Evolutionary conservation across 2,888 invertebrate species (phyloP).

Genomic region (Saturnia japonica): DNA sequence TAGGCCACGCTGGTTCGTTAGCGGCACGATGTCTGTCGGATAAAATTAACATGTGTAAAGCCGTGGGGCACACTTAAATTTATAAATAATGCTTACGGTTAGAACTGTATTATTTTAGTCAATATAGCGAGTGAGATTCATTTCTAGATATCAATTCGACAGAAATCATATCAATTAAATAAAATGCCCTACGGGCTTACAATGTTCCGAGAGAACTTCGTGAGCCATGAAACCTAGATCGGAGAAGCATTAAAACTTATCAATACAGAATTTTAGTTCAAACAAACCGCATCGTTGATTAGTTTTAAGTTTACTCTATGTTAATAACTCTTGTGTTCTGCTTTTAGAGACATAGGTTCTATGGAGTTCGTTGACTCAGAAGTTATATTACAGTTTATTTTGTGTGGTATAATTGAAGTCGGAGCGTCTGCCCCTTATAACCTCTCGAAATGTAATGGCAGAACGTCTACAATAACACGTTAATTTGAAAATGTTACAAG

Average conservation of each 20-base stretch:
- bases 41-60: too few relatives aligned
- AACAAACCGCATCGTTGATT: constrained; percentile 45
- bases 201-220: background rate
- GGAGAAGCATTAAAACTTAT: constrained; percentile 52
- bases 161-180: too few relatives aligned
- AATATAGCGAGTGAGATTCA: too few relatives aligned
- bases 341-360: background rate
- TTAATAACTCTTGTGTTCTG: constrained; percentile 10
- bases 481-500: background rate
- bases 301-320: constrained; percentile 38
- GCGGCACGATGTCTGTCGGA: too few relatives aligned
- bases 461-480: background rate
- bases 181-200: background rate
- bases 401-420: background rate
- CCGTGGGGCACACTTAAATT: too few relatives aligned
- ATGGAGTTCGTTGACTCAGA: background rate
- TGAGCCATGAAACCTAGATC: background rate
- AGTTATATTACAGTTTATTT: constrained; percentile 2
- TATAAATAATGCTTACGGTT: too few relatives aligned
- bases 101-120: too few relatives aligned
- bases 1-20: too few relatives aligned
- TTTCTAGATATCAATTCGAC: too few relatives aligned
- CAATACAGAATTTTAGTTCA: constrained; percentile 54
- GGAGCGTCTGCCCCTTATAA: background rate
- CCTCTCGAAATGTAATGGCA: too few relatives aligned